Base-by-base conservation (phyloP, 1,140 invertebrate genomes). In the Colletes latitarsis region DNA sequence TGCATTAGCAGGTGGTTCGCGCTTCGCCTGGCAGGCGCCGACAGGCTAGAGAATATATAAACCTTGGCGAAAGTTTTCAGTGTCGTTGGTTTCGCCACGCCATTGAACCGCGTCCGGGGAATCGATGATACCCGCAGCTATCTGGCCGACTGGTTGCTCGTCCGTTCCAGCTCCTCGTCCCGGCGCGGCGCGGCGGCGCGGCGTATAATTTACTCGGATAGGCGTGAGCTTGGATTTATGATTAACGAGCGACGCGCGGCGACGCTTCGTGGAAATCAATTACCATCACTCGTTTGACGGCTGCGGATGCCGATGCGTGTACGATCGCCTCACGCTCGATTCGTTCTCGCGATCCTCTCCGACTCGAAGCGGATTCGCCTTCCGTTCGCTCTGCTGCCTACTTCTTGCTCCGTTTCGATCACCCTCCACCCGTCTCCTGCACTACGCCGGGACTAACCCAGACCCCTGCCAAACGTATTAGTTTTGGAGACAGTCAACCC, bases 51-150 rank as follows among this genome's bases (percentile, higher is more conserved):
- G 79, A 19, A 85, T 64, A 66, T 71, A 69, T 69, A 57, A 53
- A 55, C 53, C 57, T 55, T 52, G 49, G 71, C 69, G 69, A 78
- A 85, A 82, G 21, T 86, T 85, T 86, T 85, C 72, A 82, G 82
- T 82, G 84, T 86, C 84, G 63, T 21, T 17, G 83, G 55, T 76
- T 30, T 85, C 64, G 67, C 79, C 68, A 85, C 62, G 69, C n/a
- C 71, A 57, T 78, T 82, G 41, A 58, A 21, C 57, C 55, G 41
- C 21, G 43, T 63, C 62, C 39, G 39, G 30, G 49, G 69, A 81
- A 84, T 84, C 78, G 62, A 85, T 84, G 74, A 75, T 67, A 81
- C 52, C 71, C 6, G 17, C 30, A 39, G n/a, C 14, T 43, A 14
- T 15, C 41, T 14, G 60, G 30, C 43, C 49, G 41, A n/a, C 14